These are phyloP conservation scores for Trachelipus rathkii DNA, from an alignment of 1,140 invertebrate species.

Conservation along the genomic window DNA sequence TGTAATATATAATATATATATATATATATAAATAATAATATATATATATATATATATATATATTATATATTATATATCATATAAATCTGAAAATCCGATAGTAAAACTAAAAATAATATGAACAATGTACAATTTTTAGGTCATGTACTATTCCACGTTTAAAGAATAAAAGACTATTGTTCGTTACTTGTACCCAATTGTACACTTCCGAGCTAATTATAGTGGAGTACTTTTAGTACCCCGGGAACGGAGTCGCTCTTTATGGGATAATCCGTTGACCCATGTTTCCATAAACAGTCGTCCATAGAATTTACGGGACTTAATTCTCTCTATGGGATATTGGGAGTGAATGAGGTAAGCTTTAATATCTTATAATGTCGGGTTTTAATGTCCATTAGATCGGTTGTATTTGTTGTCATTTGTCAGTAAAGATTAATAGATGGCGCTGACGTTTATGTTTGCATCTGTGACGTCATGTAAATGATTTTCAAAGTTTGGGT, in stretches of 20 bases:
- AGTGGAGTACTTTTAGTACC: background rate
- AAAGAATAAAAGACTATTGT: too few species aligned
- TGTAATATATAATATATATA: slow-evolving; percentile 12
- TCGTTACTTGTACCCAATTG: background rate
- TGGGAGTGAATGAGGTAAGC: background rate
- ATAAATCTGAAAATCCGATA: too few species aligned
- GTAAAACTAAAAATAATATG: too few species aligned
- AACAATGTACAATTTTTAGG: too few species aligned
- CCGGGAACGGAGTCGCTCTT: background rate
- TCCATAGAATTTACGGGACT: background rate
- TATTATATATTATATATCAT: background rate
- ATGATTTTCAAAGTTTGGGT: too few species aligned
- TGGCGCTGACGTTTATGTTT: too few species aligned
- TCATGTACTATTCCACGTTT: too few species aligned
- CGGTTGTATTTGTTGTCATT: background rate
- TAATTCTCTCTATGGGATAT: background rate
- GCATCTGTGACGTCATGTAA: too few species aligned
- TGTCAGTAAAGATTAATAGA: too few species aligned
- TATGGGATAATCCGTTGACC: background rate
- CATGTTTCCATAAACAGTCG: slow-evolving; percentile 1
- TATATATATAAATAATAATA: background rate
- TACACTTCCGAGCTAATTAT: slow-evolving; percentile 2
- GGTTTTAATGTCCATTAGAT: background rate
- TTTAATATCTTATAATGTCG: slow-evolving; percentile 8
- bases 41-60: slow-evolving; percentile 15